Evolutionary conservation across 2,797 vertebrate genomes (phyloP), one percentile per base, ranked within the genome.

Genomic region (Karalla daura): DNA sequence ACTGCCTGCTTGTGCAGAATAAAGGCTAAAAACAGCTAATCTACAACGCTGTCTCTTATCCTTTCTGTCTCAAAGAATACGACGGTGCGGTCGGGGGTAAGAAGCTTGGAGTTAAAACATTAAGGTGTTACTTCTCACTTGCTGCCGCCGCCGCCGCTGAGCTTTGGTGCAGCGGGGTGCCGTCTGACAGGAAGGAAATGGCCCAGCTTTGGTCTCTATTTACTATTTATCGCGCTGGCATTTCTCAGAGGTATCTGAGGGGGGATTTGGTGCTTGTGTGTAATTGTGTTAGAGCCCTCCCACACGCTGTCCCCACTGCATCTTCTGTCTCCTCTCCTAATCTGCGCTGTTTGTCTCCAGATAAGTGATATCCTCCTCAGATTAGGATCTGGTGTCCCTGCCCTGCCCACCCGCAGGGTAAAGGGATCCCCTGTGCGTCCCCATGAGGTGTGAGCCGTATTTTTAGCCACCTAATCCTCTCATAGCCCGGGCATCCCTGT

Each of bases 291-390:
- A 92, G 73, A 81, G 66, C 68, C 92, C 91, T 90, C 93, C 91
- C 92, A 92, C 93, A 86, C 83, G 67, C 72, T 45, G 77, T 92
- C 93, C 91, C 92, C 55, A 20, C 88, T 87, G 92, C 80, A 76
- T 93, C 87, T 88, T 92, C 91, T 92, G 92, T 93, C 93, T 94
- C 88, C 85, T 92, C 90, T 91, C 79, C 89, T 93, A 92, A 94
- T 94, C 92, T 92, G 76, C 24, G 80, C 90, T 86, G 91, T 94
- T 94, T 92, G 92, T 94, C 93, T 93, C 83, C 83, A 89, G 89
- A 90, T 89, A 92, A 90, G 85, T 86, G 91, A 94, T 93, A 93
- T 93, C 91, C 90, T 76, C 77, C 76, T 84, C 74, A 86, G 88
- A 90, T 90, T 90, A 87, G 71, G 88, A 87, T 89, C 81, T 40